Evolutionary conservation across 2,888 invertebrate species (phyloP).

Genomic region (Rhaphigaster nebulosa): DNA sequence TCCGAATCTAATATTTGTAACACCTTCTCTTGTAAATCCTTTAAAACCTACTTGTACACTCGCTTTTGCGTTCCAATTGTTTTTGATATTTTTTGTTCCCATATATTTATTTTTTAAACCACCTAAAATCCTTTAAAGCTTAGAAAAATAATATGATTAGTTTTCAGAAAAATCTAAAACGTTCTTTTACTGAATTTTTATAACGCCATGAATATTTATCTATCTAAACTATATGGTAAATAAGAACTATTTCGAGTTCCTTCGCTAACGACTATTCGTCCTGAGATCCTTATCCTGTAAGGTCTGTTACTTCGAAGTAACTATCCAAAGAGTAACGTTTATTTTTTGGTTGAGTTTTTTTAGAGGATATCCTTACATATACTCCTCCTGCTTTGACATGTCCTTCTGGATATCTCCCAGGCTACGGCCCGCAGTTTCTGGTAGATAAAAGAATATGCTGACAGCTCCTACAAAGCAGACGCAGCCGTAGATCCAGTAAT

Average conservation of each 20-base stretch:
- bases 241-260: background rate
- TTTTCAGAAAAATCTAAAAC: too few species aligned
- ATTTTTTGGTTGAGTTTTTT: background rate
- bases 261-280: background rate
- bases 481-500: conserved; percentile 62
- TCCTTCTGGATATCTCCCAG: conserved; percentile 63
- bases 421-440: conserved; percentile 65
- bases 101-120: too few species aligned
- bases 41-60: too few species aligned
- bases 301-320: too few species aligned
- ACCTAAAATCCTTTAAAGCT: too few species aligned
- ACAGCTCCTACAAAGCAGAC: conserved; percentile 61
- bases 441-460: conserved; percentile 62
- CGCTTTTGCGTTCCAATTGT: too few species aligned
- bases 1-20: too few species aligned
- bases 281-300: background rate
- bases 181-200: too few species aligned
- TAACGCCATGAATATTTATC: background rate
- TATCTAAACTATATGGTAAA: background rate
- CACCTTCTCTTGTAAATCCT: too few species aligned
- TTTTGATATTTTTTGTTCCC: too few species aligned
- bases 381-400: conserved; percentile 9
- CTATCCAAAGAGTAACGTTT: background rate
- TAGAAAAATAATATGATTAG: too few species aligned
- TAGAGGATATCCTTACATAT: background rate